These are phyloP conservation scores for Plutomurus gul DNA, from an alignment of 1,140 invertebrate species.

Conservation along the genomic window DNA sequence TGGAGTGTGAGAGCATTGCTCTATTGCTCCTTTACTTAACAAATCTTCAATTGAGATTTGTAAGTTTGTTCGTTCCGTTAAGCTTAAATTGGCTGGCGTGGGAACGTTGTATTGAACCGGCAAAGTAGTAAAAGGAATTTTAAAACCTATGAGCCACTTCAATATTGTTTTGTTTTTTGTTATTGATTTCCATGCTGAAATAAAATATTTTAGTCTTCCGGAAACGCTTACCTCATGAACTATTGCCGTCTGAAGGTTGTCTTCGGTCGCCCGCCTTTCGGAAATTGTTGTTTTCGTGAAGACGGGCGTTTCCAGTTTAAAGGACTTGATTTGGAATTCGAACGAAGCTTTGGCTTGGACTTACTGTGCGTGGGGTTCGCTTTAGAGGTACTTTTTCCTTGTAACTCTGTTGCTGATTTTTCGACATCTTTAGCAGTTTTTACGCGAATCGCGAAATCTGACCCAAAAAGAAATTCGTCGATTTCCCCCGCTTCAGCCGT, in stretches of 20 bases:
- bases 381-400: not conserved
- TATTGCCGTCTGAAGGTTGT: not conserved
- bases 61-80: not conserved
- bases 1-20: not conserved
- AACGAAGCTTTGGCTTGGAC: not conserved
- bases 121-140: not conserved
- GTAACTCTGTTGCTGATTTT: not conserved
- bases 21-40: not conserved
- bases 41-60: not conserved
- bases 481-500: not conserved
- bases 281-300: not conserved
- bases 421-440: not conserved
- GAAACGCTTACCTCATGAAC: not conserved
- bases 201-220: not conserved
- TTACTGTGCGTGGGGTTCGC: not conserved
- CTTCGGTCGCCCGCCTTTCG: not conserved
- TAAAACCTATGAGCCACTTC: not conserved
- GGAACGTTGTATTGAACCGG: not conserved
- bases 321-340: not conserved
- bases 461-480: not conserved
- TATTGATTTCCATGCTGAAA: constrained; percentile 20
- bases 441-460: not conserved
- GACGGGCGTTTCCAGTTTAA: constrained; percentile 4
- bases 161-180: not conserved
- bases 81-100: not conserved